Percentiles rank a stretch among this genome's conserved stretches.
These are phyloP conservation scores for Strigops habroptila DNA, from an alignment of 2,113 vertebrate genomes.

Conservation along the genomic window DNA sequence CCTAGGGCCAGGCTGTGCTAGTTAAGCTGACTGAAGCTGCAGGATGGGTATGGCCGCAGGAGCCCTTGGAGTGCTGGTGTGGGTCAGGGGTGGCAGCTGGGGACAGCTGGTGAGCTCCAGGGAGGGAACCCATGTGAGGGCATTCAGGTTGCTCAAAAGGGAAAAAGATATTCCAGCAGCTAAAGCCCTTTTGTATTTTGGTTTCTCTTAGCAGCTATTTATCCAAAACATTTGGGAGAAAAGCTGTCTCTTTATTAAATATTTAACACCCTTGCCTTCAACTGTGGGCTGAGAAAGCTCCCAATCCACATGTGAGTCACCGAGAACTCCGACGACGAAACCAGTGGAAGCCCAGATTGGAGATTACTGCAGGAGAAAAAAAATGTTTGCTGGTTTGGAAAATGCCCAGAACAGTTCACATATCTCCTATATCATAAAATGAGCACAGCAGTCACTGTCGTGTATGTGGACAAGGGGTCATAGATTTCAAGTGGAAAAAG, in stretches of 20 bases:
- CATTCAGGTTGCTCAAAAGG: neutral
- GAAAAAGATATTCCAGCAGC: neutral
- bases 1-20: neutral
- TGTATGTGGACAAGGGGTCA: neutral
- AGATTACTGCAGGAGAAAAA: neutral
- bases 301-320: conserved; percentile 64
- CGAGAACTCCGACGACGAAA: conserved; percentile 17
- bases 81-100: neutral
- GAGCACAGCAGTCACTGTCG: neutral
- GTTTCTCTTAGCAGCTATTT: conserved; percentile 49
- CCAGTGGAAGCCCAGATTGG: conserved; percentile 33
- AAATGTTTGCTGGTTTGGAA: neutral
- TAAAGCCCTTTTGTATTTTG: conserved; percentile 53
- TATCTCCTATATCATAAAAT: neutral
- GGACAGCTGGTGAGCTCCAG: neutral
- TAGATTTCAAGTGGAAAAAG: neutral
- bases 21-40: neutral
- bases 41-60: neutral
- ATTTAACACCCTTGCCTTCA: conserved; percentile 60
- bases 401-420: neutral
- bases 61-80: neutral
- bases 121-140: neutral
- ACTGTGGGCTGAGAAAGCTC: conserved; percentile 57
- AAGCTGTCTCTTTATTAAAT: conserved; percentile 61
- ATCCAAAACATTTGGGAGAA: conserved; percentile 57